These are phyloP conservation scores for Etheostoma cragini DNA, from an alignment of 2,113 vertebrate genomes.

Conservation along the genomic window DNA sequence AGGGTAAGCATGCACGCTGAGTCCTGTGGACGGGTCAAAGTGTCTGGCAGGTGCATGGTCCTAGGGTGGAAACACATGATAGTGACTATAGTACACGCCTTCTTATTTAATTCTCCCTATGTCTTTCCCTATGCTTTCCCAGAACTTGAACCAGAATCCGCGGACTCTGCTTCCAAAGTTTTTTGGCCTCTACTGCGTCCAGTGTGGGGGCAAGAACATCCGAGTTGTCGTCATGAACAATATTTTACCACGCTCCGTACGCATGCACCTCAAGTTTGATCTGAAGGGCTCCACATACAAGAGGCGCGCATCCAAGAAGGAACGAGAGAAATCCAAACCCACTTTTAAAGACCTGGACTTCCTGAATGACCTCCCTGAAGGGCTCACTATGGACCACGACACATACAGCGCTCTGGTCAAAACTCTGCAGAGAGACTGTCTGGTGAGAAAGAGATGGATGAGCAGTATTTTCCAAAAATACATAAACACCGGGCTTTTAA, in stretches of 20 bases:
- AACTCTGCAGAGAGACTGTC: constrained; percentile 94
- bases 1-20: constrained; percentile 37
- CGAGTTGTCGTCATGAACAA: constrained; percentile 98
- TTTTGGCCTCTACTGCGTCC: constrained; percentile 97
- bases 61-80: neutral
- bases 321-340: constrained; percentile 94
- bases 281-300: constrained; percentile 98
- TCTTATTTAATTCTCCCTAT: neutral
- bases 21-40: constrained; percentile 39
- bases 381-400: constrained; percentile 92
- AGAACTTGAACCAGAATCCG: constrained; percentile 99
- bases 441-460: constrained; percentile 86
- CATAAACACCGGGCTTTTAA: neutral
- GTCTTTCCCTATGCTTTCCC: constrained; percentile 10
- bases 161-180: constrained; percentile 97
- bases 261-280: constrained; percentile 98
- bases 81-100: neutral
- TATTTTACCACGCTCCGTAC: constrained; percentile 91
- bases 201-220: constrained; percentile 98
- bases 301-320: constrained; percentile 94
- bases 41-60: constrained; percentile 61
- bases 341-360: constrained; percentile 98
- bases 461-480: constrained; percentile 8
- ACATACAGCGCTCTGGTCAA: constrained; percentile 92
- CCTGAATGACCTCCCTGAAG: constrained; percentile 92